Evolutionary conservation across 1,140 invertebrate species (phyloP).

Genomic region (Drosophila chauvacae): DNA sequence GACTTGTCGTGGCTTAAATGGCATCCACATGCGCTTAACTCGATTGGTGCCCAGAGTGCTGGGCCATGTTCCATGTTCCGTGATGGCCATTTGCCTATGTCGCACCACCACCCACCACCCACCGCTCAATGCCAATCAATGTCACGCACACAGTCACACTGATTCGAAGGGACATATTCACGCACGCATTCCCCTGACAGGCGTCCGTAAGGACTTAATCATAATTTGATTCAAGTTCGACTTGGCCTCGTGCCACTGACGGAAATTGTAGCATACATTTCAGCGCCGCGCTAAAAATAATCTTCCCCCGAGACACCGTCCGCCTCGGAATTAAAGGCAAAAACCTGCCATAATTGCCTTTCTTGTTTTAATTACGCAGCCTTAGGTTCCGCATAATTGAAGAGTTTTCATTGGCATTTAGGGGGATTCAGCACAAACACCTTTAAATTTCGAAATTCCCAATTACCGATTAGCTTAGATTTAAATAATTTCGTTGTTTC

Average conservation of each 20-base stretch:
- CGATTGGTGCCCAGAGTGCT: constrained; percentile 33
- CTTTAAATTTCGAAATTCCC: not conserved
- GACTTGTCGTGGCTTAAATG: constrained; percentile 39
- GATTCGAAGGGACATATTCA: constrained; percentile 30
- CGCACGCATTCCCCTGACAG: constrained; percentile 55
- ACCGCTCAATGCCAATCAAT: constrained; percentile 56
- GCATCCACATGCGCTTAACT: constrained; percentile 53
- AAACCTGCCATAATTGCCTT: constrained; percentile 40
- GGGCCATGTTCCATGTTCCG: constrained; percentile 11
- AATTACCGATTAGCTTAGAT: constrained; percentile 3
- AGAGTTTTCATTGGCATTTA: not conserved
- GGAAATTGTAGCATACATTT: constrained; percentile 56
- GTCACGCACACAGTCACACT: constrained; percentile 38
- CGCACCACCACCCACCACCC: not conserved
- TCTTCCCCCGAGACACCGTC: constrained; percentile 5
- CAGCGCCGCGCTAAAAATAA: constrained; percentile 48
- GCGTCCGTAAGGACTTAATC: constrained; percentile 65
- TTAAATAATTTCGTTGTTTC: not conserved
- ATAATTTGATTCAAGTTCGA: constrained; percentile 61
- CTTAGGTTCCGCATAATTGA: constrained; percentile 26
- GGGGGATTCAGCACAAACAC: not conserved
- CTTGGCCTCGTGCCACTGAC: constrained; percentile 51
- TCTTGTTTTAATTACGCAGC: constrained; percentile 21
- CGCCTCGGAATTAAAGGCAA: constrained; percentile 25
- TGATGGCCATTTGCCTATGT: constrained; percentile 48